Conservation (phyloP, 2,888 invertebrate species). For the Nephrotoma flavescens region DNA sequence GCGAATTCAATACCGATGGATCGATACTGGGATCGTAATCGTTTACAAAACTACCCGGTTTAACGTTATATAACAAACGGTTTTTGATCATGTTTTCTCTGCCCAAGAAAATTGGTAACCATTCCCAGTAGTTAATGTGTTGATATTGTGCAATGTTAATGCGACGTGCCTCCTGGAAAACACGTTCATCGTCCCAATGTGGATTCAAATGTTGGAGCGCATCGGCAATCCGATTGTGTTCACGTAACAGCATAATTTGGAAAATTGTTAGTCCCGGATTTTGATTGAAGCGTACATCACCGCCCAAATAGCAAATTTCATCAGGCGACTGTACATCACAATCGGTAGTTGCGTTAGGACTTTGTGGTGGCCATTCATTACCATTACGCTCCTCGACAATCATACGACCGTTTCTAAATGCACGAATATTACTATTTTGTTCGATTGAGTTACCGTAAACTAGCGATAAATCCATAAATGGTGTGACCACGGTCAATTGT, state of each 20-base stretch:
- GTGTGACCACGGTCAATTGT: conserved; percentile 54
- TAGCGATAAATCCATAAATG: conserved; percentile 61
- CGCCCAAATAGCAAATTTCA: conserved; percentile 63
- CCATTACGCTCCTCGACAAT: conserved; percentile 44
- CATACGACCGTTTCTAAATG: conserved; percentile 52
- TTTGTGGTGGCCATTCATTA: conserved; percentile 56
- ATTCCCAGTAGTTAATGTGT: conserved; percentile 38
- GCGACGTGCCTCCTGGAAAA: conserved; percentile 36
- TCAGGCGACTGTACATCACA: conserved; percentile 47
- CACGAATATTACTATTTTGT: conserved; percentile 49
- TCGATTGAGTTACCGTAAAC: conserved; percentile 63
- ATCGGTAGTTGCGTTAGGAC: conserved; percentile 49
- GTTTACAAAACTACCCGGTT: conserved; percentile 27
- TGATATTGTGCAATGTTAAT: conserved; percentile 37
- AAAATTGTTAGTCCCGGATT: conserved; percentile 33
- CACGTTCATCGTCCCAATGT: conserved; percentile 35
- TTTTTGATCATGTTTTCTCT: conserved; percentile 31
- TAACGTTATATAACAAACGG: conserved; percentile 25
- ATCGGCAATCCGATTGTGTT: conserved; percentile 36
- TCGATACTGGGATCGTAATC: conserved; percentile 39
- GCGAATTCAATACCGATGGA: conserved; percentile 42
- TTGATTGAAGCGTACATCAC: conserved; percentile 37
- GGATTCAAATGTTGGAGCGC: conserved; percentile 34
- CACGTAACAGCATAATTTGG: conserved; percentile 34
- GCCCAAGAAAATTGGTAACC: conserved; percentile 36